Base-by-base conservation (phyloP, 2,888 invertebrate species). In the Dusona sp. region DNA sequence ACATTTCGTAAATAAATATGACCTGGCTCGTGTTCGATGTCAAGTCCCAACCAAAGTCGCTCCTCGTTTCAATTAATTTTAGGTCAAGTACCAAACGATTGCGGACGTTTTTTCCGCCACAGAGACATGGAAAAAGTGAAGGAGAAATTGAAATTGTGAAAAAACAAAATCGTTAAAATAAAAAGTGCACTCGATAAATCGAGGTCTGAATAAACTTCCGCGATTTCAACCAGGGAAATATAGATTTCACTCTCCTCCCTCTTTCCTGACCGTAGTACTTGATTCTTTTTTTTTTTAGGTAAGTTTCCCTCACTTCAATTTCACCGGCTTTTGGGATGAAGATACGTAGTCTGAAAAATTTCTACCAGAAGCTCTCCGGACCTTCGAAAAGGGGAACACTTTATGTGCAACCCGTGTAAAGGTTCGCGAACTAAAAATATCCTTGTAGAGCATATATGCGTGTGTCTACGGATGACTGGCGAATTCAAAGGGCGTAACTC, bases 351-450 rank as follows among this genome's bases (percentile, higher is more conserved):
- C 61, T 33, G 65, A 82, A 83, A 82, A 75, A 83, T 72, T 65
- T 67, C 51, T 70, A 29, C 74, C 51, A 64, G 70, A 75, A 54
- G 42, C n/a, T 54, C 33, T 54, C 4, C 19, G 19, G 54, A 57
- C 19, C 57, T 67, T 67, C 9, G 29, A 68, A 16, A 36, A 22
- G 16, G 33, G 16, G 13, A 67, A 51, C 36, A 64, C 38, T 79
- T 54, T 38, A 51, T 75, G 80, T 65, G 65, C 54, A 38, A 61
- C 68, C 54, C 65, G 65, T 16, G 67, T 22, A 54, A 79, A 83
- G 72, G 65, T 83, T 73, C 48, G 48, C 33, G 64, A 80, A 68
- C 61, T 67, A 74, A 84, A 80, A 86, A 84, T 84, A 81, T 83
- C 84, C 11, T 74, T 42, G n/a, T n/a, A 22, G 4, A 48, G 9